A percentile compares a stretch with the other conserved stretches of the same genome.
These are phyloP conservation scores for Sus cebifrons DNA, from an alignment of 2,797 vertebrate genomes.

Conservation along the genomic window DNA sequence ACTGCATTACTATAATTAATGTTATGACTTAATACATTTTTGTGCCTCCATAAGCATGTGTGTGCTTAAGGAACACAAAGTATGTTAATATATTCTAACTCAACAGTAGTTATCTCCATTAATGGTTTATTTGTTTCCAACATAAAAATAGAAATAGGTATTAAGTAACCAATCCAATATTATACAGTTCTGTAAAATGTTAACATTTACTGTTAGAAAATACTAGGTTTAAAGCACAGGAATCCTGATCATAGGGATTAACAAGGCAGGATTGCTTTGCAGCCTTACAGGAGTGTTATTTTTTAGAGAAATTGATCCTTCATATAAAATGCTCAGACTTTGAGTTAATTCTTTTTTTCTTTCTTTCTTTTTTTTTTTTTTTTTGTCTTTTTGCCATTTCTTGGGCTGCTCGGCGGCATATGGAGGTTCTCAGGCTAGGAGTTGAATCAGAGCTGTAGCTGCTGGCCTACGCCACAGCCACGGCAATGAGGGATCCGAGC, in stretches of 20 bases:
- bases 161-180: slow-evolving; percentile 2
- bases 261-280: not conserved
- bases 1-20: not conserved
- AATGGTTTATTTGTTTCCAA: slow-evolving; percentile 51
- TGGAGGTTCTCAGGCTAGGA: too few relatives aligned
- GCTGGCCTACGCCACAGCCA: too few relatives aligned
- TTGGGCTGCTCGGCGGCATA: too few relatives aligned
- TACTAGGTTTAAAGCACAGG: not conserved
- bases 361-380: too few relatives aligned
- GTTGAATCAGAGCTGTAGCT: too few relatives aligned
- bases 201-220: slow-evolving; percentile 49
- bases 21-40: slow-evolving; percentile 48
- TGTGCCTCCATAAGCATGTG: not conserved
- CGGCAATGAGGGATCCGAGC: too few relatives aligned
- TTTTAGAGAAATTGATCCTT: slow-evolving; percentile 67
- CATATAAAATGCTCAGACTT: slow-evolving; percentile 48
- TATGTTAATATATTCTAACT: not conserved
- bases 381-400: too few relatives aligned
- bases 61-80: slow-evolving; percentile 32
- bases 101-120: not conserved
- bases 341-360: slow-evolving; percentile 9
- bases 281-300: not conserved
- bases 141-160: slow-evolving; percentile 42
- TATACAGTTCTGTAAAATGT: slow-evolving; percentile 14
- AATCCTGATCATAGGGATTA: not conserved